A percentile compares a stretch with the other conserved stretches of the same genome.
These are phyloP conservation scores for Coenonympha arcania DNA, from an alignment of 2,888 invertebrate species.

Conservation along the genomic window DNA sequence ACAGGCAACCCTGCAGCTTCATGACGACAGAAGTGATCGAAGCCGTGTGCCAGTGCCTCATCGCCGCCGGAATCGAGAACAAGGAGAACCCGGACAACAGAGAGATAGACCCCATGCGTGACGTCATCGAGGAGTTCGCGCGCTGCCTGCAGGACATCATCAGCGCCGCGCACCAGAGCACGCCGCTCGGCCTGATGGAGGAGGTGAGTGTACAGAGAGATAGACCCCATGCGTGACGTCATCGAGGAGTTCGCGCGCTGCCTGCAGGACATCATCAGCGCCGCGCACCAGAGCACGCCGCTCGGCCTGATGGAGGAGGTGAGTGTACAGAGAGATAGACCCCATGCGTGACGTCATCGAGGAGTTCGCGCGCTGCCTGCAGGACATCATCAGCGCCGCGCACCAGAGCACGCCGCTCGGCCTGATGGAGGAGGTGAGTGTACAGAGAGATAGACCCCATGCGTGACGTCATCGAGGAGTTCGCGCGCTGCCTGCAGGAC, in stretches of 20 bases:
- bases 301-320: slow-evolving; percentile 35
- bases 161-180: slow-evolving; percentile 48
- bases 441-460: slow-evolving; percentile 85
- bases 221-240: slow-evolving; percentile 83
- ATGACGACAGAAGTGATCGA: slow-evolving; percentile 96
- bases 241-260: slow-evolving; percentile 97
- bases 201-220: slow-evolving; percentile 77
- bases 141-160: slow-evolving; percentile 95
- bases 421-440: slow-evolving; percentile 35
- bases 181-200: slow-evolving; percentile 31
- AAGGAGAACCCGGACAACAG: slow-evolving; percentile 86
- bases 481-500: slow-evolving; percentile 93
- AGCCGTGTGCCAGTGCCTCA: slow-evolving; percentile 94
- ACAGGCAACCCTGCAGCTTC: slow-evolving; percentile 88
- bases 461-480: slow-evolving; percentile 90
- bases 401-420: slow-evolving; percentile 39
- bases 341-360: slow-evolving; percentile 86
- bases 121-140: slow-evolving; percentile 95
- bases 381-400: slow-evolving; percentile 84
- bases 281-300: slow-evolving; percentile 44
- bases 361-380: slow-evolving; percentile 95
- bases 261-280: slow-evolving; percentile 88
- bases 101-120: slow-evolving; percentile 82
- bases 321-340: slow-evolving; percentile 81
- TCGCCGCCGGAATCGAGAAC: slow-evolving; percentile 92